Base-by-base conservation (phyloP, 2,888 invertebrate genomes). In the Abrostola tripartita region DNA sequence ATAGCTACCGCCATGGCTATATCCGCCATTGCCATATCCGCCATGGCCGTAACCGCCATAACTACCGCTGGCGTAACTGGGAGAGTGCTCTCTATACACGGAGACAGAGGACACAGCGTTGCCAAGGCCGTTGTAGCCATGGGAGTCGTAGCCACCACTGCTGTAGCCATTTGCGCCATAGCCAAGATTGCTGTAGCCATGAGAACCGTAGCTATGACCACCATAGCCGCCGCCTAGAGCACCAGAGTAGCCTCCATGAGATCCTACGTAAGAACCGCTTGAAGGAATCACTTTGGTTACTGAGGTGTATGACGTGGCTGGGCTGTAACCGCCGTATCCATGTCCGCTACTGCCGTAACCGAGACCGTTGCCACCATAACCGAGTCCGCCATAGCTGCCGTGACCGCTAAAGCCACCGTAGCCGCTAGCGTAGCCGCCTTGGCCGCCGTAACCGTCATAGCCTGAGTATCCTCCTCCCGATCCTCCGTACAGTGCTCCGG, bases 21-120 rank as follows among this genome's bases (percentile, higher is more conserved):
- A 37, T 41, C 53, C 49, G 60, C 38, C 38, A n/a, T n/a, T n/a
- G n/a, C 24, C 24, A 24, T 63, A 65, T 10, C 72, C 66, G 38
- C 61, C 69, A 41, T 75, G 66, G 38, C 65, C 70, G 52, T 69
- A 70, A 12, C 72, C 72, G 5, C 72, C 81, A 54, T 69, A 55
- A 10, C 49, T 60, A 57, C 65, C 63, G 54, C 59, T 59, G 40
- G 78, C 52, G 37, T 74, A 66, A 60, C 76, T 70, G 10, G 74
- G 71, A 54, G 62, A 54, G 61, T 73, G 68, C 41, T 76, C 73
- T 52, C 77, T 77, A 65, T 81, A 76, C 12, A 82, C 79, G 2
- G 82, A 82, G 1, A 75, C 81, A 10, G 79, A 76, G 1, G 85
- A 85, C 6, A 81, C 79, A n/a, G 83, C 83, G 5, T 78, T 66